These are phyloP conservation scores for Monopterus albus DNA, from an alignment of 2,113 vertebrate species.

Conservation along the genomic window DNA sequence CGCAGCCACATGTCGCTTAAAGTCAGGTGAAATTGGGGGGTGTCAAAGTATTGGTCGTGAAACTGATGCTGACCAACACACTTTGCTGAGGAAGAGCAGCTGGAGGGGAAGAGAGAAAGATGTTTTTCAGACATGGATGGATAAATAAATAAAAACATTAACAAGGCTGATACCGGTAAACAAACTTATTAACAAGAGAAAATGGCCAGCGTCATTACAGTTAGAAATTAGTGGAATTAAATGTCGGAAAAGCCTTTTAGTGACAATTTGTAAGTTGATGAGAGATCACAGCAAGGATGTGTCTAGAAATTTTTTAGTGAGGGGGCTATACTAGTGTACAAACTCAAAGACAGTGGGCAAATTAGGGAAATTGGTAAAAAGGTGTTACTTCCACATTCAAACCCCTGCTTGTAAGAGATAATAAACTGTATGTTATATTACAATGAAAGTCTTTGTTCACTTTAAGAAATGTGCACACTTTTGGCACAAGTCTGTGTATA, in stretches of 20 bases:
- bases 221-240: slow-evolving; percentile 35
- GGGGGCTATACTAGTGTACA: too few relatives aligned
- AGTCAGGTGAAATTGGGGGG: slow-evolving; percentile 75
- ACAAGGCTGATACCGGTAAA: slow-evolving; percentile 27
- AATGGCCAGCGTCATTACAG: slow-evolving; percentile 21
- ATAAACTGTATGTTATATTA: too few relatives aligned
- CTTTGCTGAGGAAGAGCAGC: slow-evolving; percentile 47
- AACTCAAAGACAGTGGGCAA: too few relatives aligned
- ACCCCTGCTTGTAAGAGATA: too few relatives aligned
- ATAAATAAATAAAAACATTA: neutral
- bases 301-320: too few relatives aligned
- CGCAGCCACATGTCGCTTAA: slow-evolving; percentile 81
- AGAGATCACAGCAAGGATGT: too few relatives aligned
- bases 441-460: too few relatives aligned
- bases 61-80: slow-evolving; percentile 73
- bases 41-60: slow-evolving; percentile 82
- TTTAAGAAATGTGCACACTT: too few relatives aligned
- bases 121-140: too few relatives aligned
- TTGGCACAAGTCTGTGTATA: too few relatives aligned
- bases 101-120: neutral
- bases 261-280: neutral
- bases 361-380: too few relatives aligned
- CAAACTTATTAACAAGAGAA: slow-evolving; percentile 39
- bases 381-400: too few relatives aligned
- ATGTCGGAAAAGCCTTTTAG: slow-evolving; percentile 17